Evolutionary conservation across 2,797 vertebrate species (phyloP), one percentile per base, ranked within the genome.

Genomic region (Gymnothorax javanicus): DNA sequence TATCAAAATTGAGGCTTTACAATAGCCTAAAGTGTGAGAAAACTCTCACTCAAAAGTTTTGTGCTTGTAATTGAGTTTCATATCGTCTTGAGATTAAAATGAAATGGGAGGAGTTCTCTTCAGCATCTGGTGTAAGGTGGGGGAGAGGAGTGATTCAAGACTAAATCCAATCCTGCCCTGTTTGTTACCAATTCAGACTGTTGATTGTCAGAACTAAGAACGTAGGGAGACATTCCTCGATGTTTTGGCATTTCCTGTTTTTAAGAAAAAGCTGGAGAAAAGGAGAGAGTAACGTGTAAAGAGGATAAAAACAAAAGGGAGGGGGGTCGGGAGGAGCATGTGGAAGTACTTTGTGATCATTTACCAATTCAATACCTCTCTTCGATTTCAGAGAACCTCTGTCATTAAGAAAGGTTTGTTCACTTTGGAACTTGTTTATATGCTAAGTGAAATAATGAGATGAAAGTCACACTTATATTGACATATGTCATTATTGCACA

Each of bases 221-320:
- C 85, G 62, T 82, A 50, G 69, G 79, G 33, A 85, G 79, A 85
- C 60, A 88, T 88, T 83, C 87, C 62, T 88, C 7, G n/a, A 75
- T 73, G 56, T 85, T 86, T 25, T 88, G 87, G 87, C 87, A 88
- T 88, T 88, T 88, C 87, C 87, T 86, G 87, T 88, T 86, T 86
- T 88, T 52, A 86, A 43, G 69, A 86, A 23, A 59, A 79, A 54
- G 15, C 56, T 88, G 54, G 17, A 60, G 67, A 67, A 86, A 75
- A 82, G 59, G 13, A 59, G 50, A 60, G 2, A 75, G 2, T 81
- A 57, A 59, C 52, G 71, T 11, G 25, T 27, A 60, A 56, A 56
- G 13, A 82, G 59, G 56, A 62, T 33, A 23, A 23, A 69, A 59
- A 23, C n/a, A 20, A 60, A 20, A 25, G 11, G 86, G 27, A 67